phyloP scores from a whole-genome alignment of 2,113 vertebrate species.

The Eolophus roseicapilla region DNA sequence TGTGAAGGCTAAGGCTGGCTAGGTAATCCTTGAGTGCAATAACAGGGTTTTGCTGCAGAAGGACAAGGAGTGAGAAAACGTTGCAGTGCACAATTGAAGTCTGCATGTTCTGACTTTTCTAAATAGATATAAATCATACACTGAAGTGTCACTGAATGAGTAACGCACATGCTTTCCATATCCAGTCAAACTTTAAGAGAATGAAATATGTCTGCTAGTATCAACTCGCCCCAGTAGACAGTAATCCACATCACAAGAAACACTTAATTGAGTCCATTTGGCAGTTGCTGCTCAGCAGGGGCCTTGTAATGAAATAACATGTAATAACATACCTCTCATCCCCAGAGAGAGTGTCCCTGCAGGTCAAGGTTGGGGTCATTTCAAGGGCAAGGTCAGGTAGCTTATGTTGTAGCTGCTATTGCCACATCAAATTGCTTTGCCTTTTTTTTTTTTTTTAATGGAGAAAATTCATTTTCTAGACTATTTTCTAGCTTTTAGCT shows the following conservation, averaged over 20 bases:
- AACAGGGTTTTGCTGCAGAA: not conserved
- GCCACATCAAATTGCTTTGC: not conserved
- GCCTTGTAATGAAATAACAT: constrained; percentile 63
- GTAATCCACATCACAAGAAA: constrained; percentile 44
- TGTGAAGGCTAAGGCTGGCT: not conserved
- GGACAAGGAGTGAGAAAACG: not conserved
- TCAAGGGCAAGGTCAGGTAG: constrained; percentile 14
- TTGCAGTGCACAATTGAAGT: not conserved
- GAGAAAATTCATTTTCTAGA: not conserved
- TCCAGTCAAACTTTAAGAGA: constrained; percentile 41
- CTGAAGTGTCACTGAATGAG: not conserved
- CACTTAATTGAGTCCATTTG: constrained; percentile 61
- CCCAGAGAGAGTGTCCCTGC: constrained; percentile 11
- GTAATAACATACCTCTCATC: constrained; percentile 56
- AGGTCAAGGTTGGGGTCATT: constrained; percentile 20
- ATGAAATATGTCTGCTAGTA: constrained; percentile 43
- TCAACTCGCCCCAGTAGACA: constrained; percentile 41
- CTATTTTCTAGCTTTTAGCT: not conserved
- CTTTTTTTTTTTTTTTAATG: not conserved
- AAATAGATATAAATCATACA: constrained; percentile 27
- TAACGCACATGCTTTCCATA: constrained; percentile 31
- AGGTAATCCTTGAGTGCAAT: not conserved
- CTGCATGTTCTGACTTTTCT: not conserved
- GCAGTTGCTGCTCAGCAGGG: constrained; percentile 35
- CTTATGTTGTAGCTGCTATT: not conserved